Base-by-base conservation (phyloP, 2,888 invertebrate species). In the Spicauda simplicius region DNA sequence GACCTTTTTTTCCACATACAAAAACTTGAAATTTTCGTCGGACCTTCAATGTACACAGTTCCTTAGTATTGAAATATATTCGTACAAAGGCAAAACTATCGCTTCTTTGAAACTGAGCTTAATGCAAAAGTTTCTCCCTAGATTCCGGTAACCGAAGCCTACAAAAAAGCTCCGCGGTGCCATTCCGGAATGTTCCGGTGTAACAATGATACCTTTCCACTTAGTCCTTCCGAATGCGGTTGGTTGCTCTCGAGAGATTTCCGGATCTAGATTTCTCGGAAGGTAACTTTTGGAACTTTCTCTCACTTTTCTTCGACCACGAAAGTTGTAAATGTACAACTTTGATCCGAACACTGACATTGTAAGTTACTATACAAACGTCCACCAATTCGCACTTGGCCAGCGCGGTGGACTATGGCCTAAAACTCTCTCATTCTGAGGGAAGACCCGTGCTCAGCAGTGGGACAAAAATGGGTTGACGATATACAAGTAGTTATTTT, bases 21-120 rank as follows among this genome's bases (percentile, higher is more conserved):
- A n/a, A n/a, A n/a, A n/a, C n/a, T n/a, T n/a, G n/a, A n/a, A n/a
- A n/a, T n/a, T n/a, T n/a, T n/a, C n/a, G n/a, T n/a, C n/a, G n/a
- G n/a, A 25, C 25, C 16, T 45, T 14, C 52, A 19, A 30, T 60
- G 52, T 45, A 30, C 19, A 37, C 41, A 30, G 11, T 1, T 8
- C 19, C 45, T 55, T 25, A 63, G 55, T 63, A 63, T 48, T 63
- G 55, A 63, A 63, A 63, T 45, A 62, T 62, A 63, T 63, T 55
- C 62, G 16, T 63, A 45, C 62, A 63, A 55, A 55, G 37, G 45
- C 45, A 55, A 54, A 63, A 55, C 62, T 63, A 63, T 63, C 30
- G 25, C 55, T 55, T 54, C 45, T 14, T 33, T 30, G 58, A 25
- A n/a, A 48, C 33, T 19, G 52, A 61, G 60, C 52, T 53, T 61